phyloP scores from a whole-genome alignment of 2,888 invertebrate genomes.

The Drosophila phalerata region DNA sequence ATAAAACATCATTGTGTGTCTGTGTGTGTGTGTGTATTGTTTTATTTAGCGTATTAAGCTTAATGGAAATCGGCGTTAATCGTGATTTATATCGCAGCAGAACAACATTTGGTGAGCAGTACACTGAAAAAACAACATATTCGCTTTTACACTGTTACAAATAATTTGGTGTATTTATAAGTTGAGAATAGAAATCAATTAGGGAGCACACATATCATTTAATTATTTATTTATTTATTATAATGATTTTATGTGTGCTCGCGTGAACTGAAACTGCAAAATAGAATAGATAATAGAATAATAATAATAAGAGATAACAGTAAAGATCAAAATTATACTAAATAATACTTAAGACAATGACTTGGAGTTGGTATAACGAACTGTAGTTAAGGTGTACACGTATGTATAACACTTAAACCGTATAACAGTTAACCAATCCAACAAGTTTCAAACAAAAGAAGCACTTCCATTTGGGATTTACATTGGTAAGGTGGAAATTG shows the following conservation, averaged over 20 bases:
- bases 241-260: constrained; percentile 4
- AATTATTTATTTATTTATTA: neutral
- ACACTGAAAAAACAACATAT: constrained; percentile 80
- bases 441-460: constrained; percentile 47
- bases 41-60: constrained; percentile 56
- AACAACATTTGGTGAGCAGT: constrained; percentile 75
- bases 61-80: constrained; percentile 79
- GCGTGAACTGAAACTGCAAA: constrained; percentile 38
- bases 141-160: constrained; percentile 81
- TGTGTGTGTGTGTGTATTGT: constrained; percentile 36
- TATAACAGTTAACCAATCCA: constrained; percentile 66
- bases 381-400: constrained; percentile 28
- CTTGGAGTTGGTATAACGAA: constrained; percentile 36
- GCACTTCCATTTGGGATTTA: constrained; percentile 24
- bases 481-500: constrained; percentile 13
- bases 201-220: constrained; percentile 13
- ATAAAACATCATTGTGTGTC: constrained; percentile 21
- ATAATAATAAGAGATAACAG: constrained; percentile 13
- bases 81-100: constrained; percentile 71
- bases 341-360: constrained; percentile 16
- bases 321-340: constrained; percentile 1
- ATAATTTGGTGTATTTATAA: constrained; percentile 64
- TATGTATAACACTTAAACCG: constrained; percentile 61
- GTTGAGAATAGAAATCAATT: constrained; percentile 32
- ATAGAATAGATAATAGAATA: constrained; percentile 19